phyloP scores from a whole-genome alignment of 2,888 invertebrate genomes.

The Zygaena filipendulae region DNA sequence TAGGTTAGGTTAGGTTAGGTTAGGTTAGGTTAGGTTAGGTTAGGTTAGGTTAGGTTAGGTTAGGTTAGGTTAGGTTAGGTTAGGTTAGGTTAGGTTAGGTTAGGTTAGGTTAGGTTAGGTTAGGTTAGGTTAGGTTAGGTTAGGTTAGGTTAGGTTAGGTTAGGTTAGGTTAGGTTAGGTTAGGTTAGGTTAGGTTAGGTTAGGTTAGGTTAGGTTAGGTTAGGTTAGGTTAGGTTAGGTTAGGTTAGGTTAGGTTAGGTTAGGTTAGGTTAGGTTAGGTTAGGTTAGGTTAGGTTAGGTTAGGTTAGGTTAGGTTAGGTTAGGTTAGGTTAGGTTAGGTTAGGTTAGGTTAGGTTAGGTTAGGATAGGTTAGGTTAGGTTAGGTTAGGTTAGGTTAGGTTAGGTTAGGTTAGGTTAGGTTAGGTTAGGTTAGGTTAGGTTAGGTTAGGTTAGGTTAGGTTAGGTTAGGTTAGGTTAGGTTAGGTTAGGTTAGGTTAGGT shows the following conservation, averaged over 20 bases:
- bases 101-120: too few relatives aligned
- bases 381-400: constrained; percentile 7
- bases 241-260: constrained; percentile 1
- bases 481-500: constrained; percentile 9
- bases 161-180: too few relatives aligned
- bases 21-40: too few relatives aligned
- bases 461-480: constrained; percentile 8
- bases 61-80: too few relatives aligned
- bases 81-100: too few relatives aligned
- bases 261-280: constrained; percentile 1
- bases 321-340: neutral
- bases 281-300: constrained; percentile 1
- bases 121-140: too few relatives aligned
- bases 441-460: constrained; percentile 9
- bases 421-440: constrained; percentile 9
- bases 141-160: too few relatives aligned
- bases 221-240: too few relatives aligned
- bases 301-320: constrained; percentile 1
- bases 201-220: too few relatives aligned
- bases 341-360: neutral
- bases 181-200: too few relatives aligned
- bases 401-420: constrained; percentile 9
- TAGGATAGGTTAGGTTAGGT: neutral
- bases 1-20: too few relatives aligned
- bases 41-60: too few relatives aligned